Percentiles rank a stretch among this genome's conserved stretches.
Conservation (phyloP, 2,113 vertebrate genomes). For the Casuarius casuarius region DNA sequence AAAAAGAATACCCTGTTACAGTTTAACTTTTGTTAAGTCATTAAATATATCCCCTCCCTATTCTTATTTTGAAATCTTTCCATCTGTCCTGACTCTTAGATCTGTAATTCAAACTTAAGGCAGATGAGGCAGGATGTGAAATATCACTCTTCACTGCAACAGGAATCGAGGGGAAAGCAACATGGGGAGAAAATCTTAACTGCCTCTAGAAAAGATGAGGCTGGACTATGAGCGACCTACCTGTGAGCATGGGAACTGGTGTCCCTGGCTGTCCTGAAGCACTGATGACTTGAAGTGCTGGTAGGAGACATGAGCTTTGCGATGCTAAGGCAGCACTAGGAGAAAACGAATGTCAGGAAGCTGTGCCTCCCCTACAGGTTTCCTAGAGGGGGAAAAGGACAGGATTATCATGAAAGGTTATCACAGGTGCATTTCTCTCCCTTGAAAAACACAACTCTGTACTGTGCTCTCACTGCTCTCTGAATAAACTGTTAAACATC, state of each 20-base stretch:
- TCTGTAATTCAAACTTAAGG: background rate
- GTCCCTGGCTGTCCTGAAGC: background rate
- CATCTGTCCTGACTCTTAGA: background rate
- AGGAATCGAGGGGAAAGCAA: background rate
- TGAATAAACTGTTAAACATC: background rate
- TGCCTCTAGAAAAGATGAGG: background rate
- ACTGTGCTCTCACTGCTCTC: background rate
- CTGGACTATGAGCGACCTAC: background rate
- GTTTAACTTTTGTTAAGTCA: background rate
- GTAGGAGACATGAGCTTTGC: background rate
- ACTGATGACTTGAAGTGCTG: background rate
- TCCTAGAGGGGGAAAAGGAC: background rate
- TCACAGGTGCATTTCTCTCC: background rate
- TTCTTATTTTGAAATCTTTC: background rate
- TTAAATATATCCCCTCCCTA: background rate
- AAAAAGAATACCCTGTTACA: background rate
- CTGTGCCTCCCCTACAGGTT: background rate
- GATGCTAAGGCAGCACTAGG: background rate
- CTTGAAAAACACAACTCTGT: background rate
- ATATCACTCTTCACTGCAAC: background rate
- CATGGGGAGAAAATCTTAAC: background rate
- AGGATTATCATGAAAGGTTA: background rate
- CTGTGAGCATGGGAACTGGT: background rate
- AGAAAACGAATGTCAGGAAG: background rate
- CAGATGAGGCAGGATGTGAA: background rate